These are phyloP conservation scores for Corythucha ciliata DNA, from an alignment of 2,888 invertebrate genomes.

Conservation along the genomic window DNA sequence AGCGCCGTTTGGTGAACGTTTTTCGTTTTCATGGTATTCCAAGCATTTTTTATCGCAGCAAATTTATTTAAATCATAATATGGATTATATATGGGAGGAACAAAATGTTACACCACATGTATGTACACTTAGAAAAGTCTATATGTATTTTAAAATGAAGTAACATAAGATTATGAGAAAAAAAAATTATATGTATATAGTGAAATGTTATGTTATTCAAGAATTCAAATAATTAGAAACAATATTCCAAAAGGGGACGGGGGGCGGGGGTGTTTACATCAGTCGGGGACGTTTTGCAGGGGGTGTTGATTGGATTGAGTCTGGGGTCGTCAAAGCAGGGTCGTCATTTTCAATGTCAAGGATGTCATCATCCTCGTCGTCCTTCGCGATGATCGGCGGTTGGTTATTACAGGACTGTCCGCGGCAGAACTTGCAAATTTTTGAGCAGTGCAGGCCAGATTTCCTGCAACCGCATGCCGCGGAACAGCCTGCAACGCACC, in stretches of 20 bases:
- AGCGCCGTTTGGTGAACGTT: not conserved
- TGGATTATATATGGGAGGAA: too few relatives aligned
- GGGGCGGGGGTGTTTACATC: too few relatives aligned
- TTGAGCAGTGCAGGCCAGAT: conserved; percentile 7
- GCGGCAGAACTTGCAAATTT: conserved; percentile 10
- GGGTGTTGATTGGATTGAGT: too few relatives aligned
- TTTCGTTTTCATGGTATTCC: conserved; percentile 1
- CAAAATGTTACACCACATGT: too few relatives aligned
- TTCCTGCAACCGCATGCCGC: conserved; percentile 13
- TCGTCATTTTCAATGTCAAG: too few relatives aligned
- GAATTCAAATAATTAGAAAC: too few relatives aligned
- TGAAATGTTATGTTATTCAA: too few relatives aligned
- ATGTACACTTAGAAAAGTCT: not conserved
- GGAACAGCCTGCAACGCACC: conserved; percentile 9
- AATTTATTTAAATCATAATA: not conserved
- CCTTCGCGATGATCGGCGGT: not conserved
- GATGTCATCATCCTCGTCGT: not conserved
- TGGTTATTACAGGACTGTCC: conserved; percentile 12
- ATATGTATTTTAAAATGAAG: conserved; percentile 1
- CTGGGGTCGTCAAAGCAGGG: too few relatives aligned
- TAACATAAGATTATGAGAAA: too few relatives aligned
- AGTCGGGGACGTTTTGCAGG: too few relatives aligned
- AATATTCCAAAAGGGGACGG: too few relatives aligned
- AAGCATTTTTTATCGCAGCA: not conserved
- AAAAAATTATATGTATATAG: too few relatives aligned